These are phyloP conservation scores for Peucedramus taeniatus DNA, from an alignment of 2,113 vertebrate genomes.

Conservation along the genomic window DNA sequence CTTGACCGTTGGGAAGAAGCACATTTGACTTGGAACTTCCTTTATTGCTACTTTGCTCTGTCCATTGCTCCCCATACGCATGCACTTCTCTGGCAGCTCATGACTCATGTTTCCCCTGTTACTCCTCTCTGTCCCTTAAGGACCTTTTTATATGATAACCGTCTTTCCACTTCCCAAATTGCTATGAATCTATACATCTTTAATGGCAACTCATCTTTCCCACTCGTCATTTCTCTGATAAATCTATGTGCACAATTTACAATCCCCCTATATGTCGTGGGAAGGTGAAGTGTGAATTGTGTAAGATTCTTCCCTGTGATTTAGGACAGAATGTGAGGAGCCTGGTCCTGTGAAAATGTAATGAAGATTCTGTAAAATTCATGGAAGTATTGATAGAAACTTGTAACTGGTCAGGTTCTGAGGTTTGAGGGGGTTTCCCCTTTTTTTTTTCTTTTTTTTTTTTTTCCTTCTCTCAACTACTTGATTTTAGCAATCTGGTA, in stretches of 20 bases:
- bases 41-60: slow-evolving; percentile 59
- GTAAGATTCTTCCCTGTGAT: background rate
- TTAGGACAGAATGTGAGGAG: slow-evolving; percentile 39
- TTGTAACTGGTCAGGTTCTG: background rate
- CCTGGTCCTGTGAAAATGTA: background rate
- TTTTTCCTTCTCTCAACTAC: background rate
- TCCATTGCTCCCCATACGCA: slow-evolving; percentile 27
- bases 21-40: slow-evolving; percentile 46
- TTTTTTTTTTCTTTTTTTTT: background rate
- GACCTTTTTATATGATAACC: slow-evolving; percentile 7
- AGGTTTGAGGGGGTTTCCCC: background rate
- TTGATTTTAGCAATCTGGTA: background rate
- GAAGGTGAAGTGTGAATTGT: background rate
- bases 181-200: slow-evolving; percentile 49
- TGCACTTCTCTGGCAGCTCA: slow-evolving; percentile 48
- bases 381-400: background rate
- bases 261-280: background rate
- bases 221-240: slow-evolving; percentile 11
- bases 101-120: slow-evolving; percentile 37
- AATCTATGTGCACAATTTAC: background rate
- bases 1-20: background rate
- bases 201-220: slow-evolving; percentile 16
- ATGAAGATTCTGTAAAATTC: background rate
- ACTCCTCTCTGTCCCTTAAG: background rate
- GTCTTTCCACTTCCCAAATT: slow-evolving; percentile 18